A percentile compares a stretch with the other conserved stretches of the same genome.
phyloP scores from a whole-genome alignment of 2,797 vertebrate genomes.

The Emydoidea blandingii region DNA sequence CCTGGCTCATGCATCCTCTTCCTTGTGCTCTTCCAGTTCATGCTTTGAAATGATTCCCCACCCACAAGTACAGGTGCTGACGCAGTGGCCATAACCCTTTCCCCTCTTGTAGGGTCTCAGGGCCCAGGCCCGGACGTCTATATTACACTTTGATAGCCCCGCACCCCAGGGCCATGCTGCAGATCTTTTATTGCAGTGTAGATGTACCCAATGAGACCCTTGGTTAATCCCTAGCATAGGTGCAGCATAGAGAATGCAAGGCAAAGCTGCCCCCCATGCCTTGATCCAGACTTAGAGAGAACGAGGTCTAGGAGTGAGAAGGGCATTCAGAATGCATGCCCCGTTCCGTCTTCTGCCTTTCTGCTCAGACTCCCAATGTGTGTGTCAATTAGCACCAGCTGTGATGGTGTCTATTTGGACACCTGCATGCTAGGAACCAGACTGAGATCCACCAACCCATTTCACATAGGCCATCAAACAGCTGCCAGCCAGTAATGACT shows the following conservation, averaged over 20 bases:
- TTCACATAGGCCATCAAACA: neutral
- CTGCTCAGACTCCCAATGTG: neutral
- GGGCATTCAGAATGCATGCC: neutral
- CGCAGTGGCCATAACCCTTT: neutral
- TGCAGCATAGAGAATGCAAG: neutral
- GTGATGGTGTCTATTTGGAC: rapidly evolving
- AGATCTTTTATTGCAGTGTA: neutral
- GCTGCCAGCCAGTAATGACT: neutral
- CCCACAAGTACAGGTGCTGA: neutral
- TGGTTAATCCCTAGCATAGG: neutral
- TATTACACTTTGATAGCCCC: neutral
- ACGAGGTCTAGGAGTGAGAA: neutral
- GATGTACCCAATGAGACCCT: neutral
- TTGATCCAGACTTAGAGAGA: neutral
- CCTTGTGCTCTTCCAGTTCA: neutral
- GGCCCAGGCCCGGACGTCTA: neutral
- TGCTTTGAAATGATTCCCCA: neutral
- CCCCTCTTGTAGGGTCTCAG: neutral
- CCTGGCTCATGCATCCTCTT: neutral
- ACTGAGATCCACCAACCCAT: neutral
- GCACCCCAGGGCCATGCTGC: neutral
- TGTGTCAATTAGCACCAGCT: rapidly evolving
- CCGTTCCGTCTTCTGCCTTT: rapidly evolving
- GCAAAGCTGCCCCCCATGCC: neutral
- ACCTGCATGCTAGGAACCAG: neutral